Conservation (phyloP, 1,140 invertebrate genomes). For the Diachasma alloeum region DNA sequence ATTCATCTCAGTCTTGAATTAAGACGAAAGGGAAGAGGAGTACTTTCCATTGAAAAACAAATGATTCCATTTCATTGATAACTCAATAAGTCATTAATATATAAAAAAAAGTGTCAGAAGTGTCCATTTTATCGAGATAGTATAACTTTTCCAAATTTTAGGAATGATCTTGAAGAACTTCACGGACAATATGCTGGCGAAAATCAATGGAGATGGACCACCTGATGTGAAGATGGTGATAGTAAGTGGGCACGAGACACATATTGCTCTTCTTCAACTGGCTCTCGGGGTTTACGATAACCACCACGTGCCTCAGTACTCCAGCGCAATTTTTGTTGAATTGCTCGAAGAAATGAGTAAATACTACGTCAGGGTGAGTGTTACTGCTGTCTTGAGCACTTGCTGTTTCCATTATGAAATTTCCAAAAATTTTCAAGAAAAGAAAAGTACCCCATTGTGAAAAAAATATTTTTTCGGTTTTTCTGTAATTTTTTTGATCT, state of each 20-base stretch:
- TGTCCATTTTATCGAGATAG: too few species aligned
- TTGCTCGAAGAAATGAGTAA: slow-evolving; percentile 36
- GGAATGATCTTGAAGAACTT: slow-evolving; percentile 68
- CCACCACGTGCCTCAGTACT: slow-evolving; percentile 67
- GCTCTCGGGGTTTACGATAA: slow-evolving; percentile 70
- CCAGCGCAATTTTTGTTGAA: slow-evolving; percentile 60
- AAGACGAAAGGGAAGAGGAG: too few species aligned
- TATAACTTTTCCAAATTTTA: slow-evolving; percentile 32
- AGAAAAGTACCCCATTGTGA: too few species aligned
- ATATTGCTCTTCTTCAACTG: slow-evolving; percentile 71
- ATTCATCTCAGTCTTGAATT: too few species aligned
- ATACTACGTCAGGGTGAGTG: slow-evolving; percentile 65
- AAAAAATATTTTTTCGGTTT: too few species aligned
- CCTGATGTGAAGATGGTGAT: slow-evolving; percentile 64
- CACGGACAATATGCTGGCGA: slow-evolving; percentile 57
- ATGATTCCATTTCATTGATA: too few species aligned
- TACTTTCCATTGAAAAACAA: too few species aligned
- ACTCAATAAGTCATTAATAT: too few species aligned
- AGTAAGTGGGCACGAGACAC: slow-evolving; percentile 76
- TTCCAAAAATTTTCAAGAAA: too few species aligned
- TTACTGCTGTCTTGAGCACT: background rate
- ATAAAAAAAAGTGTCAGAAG: too few species aligned
- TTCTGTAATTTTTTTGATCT: too few species aligned
- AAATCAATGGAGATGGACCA: slow-evolving; percentile 48
- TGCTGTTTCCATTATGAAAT: too few species aligned